Base-by-base conservation (phyloP, 2,113 vertebrate species). In the Cyprinus carpio region DNA sequence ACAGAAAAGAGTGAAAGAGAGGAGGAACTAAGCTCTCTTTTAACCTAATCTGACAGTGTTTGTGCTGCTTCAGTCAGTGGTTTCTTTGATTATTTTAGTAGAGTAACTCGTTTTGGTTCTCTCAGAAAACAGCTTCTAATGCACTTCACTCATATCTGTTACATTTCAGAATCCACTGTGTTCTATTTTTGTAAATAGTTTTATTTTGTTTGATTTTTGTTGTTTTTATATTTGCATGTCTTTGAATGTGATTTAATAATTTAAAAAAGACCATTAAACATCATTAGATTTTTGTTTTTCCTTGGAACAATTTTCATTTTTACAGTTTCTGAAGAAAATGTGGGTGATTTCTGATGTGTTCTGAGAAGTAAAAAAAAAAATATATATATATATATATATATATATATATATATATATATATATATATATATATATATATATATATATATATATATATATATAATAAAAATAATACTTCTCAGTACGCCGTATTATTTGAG, bases 1-100 rank as follows among this genome's bases (percentile, higher is more conserved):
- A 46, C 43, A 83, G 27, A 82, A 25, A 34, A 87, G 54, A 81
- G 88, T 86, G 12, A 69, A 81, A 15, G 60, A 85, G 67, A 87
- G 86, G 77, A 87, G 37, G 84, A 65, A 2, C 6, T 87, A 74
- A 23, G 9, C 54, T 65, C 25, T 69, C 7, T 12, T 51, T 49
- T n/a, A 77, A 34, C 16, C 10, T 16, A 64, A 40, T 27, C 56
- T 62, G 34, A 25, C 23, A 27, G 56, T 62, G 77, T 37, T 78
- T 58, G 29, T 37, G 9, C 0, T 34, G 75, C 34, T 34, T 58
- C 29, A 23, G 3, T n/a, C 23, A 25, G 37, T 74, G 23, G 4
- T 43, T 80, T 62, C 34, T 43, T 10, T 4, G 6, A 25, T 40
- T 40, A n/a, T 27, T 46, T 74, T 13, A 74, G 40, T 69, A 23